Base-by-base conservation (phyloP, 2,888 invertebrate genomes). In the Spilosoma lubricipeda region DNA sequence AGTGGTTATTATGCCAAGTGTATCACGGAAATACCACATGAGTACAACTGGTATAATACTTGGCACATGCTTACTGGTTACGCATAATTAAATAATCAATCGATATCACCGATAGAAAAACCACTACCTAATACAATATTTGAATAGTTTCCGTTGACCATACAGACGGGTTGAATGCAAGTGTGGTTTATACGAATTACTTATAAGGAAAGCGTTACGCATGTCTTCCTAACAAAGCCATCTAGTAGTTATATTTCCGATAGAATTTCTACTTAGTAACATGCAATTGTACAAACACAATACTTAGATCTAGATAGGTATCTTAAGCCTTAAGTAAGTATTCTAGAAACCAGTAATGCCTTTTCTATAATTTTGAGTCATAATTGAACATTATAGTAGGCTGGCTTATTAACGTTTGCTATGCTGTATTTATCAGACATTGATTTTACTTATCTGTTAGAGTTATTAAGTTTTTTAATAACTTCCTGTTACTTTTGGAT, bases 141-240 rank as follows among this genome's bases (percentile, higher is more conserved):
- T 71, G 67, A 83, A 84, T 82, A 70, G 73, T 77, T 82, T 82
- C 84, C 82, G 74, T 76, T 84, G 72, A 30, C 82, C 84, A 79
- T 80, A 84, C 30, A 8, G 39, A 71, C 20, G 20, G 20, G 45
- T 66, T 68, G 63, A 68, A 75, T 64, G 52, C 48, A 63, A 59
- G 45, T 74, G 70, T 64, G 11, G 23, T 13, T 64, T 59, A 70
- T 20, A 67, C 48, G 20, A 39, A 48, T 67, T 80, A 59, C 78
- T 72, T 42, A 82, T 76, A 79, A 73, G 82, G 82, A 71, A 75
- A 42, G 67, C 71, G 52, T 74, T 82, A 80, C 82, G 79, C 75
- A 82, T 76, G 67, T 69, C 39, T 30, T 30, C 78, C 79, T 70
- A 74, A 82, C 70, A 77, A 74, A 78, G 82, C 69, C 11, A 67